phyloP scores from a whole-genome alignment of 2,113 vertebrate species.

The Gallinago paraguaiae region DNA sequence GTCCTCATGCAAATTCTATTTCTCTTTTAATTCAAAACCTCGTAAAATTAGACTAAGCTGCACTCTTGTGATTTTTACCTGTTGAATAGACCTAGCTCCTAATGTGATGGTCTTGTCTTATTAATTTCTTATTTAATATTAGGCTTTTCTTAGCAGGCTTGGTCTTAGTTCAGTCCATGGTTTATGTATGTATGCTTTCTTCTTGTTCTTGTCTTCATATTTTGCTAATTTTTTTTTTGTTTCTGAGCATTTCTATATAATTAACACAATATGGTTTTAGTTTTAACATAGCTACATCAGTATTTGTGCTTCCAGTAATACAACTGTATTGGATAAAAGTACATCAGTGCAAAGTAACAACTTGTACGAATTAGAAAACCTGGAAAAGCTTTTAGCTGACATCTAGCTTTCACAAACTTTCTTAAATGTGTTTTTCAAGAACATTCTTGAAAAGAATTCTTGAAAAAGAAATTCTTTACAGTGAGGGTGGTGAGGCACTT shows the following conservation, averaged over 20 bases:
- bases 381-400: not conserved
- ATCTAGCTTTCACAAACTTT: not conserved
- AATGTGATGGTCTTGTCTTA: not conserved
- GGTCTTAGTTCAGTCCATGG: not conserved
- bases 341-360: not conserved
- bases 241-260: not conserved
- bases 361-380: not conserved
- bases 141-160: not conserved
- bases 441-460: no score
- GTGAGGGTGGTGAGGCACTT: no score
- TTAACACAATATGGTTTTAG: not conserved
- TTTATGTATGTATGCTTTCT: not conserved
- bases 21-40: not conserved
- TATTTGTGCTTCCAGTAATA: not conserved
- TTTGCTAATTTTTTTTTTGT: not conserved
- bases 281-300: not conserved
- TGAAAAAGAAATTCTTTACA: no score
- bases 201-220: not conserved
- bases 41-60: not conserved
- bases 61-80: not conserved
- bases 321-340: not conserved
- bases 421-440: not conserved
- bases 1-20: not conserved
- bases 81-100: not conserved
- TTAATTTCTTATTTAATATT: not conserved